Base-by-base conservation (phyloP, 1,140 invertebrate genomes). In the Marisa cornuarietis region DNA sequence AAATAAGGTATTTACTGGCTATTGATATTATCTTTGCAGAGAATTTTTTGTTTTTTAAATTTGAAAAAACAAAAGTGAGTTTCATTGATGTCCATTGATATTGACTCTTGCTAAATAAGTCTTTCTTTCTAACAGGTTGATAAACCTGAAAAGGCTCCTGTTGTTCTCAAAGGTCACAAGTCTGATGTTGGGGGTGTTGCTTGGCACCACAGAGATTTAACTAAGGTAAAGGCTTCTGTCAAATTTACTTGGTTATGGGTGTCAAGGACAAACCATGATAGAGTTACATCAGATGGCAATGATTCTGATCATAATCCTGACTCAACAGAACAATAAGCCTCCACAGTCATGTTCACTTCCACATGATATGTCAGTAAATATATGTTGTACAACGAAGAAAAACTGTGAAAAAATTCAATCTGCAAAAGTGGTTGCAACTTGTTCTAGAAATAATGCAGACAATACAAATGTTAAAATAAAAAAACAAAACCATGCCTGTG, bases 101-200 rank as follows among this genome's bases (percentile, higher is more conserved):
- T 51, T 31, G 16, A 49, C 54, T n/a, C 7, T n/a, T 73, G 58
- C n/a, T 58, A 16, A 14, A 20, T 72, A 42, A 42, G 31, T 72
- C 49, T 42, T 72, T 49, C 16, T 58, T 73, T 20, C 31, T n/a
- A 13, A 24, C 58, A 75, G 73, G 73, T 75, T n/a, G 73, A 75
- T 61, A 52, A 61, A 24, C 74, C 61, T 18, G 18, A 63, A 22
- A 76, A 76, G 22, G 58, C 20, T 5, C 74, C 74, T 6, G 61
- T 76, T 26, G 62, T 65, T 63, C 61, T 76, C 9, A 61, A 65
- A 11, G 74, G 74, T 24, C 74, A 76, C 61, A 49, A 20, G 20
- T 31, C 31, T 13, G 74, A 63, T n/a, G 74, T 76, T 18, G 65
- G 51, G 5, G 61, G 58, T 42, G 74, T 76, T 20, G 54, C 62